Conservation (phyloP, 2,888 invertebrate species). For the Eueremaeus valkanovi region DNA sequence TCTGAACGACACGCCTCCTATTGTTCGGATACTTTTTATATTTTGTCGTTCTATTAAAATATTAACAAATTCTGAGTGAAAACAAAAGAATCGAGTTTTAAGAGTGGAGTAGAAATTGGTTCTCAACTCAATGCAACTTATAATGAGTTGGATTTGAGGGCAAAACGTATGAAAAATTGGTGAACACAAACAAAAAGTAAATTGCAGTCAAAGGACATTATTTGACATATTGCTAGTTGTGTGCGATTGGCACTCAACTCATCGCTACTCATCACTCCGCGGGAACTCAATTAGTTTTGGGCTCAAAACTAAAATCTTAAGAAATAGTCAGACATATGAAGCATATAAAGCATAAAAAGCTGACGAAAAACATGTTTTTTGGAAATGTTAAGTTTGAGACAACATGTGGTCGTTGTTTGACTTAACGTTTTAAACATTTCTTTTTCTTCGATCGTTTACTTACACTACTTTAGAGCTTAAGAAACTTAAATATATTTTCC, state of each 20-base stretch:
- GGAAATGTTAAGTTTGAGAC: background rate
- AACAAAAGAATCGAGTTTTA: no score
- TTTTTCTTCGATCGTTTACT: background rate
- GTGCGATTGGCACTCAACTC: slow-evolving; percentile 29
- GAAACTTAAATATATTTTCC: slow-evolving; percentile 6
- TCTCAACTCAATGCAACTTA: no score
- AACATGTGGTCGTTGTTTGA: slow-evolving; percentile 31
- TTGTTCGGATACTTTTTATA: no score
- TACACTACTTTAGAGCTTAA: slow-evolving; percentile 10
- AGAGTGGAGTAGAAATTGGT: no score
- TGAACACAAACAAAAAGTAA: background rate
- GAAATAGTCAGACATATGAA: slow-evolving; percentile 2
- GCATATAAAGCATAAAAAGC: background rate
- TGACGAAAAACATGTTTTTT: slow-evolving; percentile 34
- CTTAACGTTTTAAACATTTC: background rate
- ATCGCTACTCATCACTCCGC: slow-evolving; percentile 34
- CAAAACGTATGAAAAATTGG: no score
- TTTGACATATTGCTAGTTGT: slow-evolving; percentile 8
- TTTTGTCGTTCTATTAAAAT: no score
- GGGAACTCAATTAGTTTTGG: slow-evolving; percentile 36
- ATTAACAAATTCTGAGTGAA: no score
- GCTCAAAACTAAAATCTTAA: background rate
- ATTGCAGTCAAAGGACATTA: background rate
- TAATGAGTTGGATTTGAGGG: no score
- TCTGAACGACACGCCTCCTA: no score